phyloP scores from a whole-genome alignment of 1,140 invertebrate species.

The Papilio dardanus region DNA sequence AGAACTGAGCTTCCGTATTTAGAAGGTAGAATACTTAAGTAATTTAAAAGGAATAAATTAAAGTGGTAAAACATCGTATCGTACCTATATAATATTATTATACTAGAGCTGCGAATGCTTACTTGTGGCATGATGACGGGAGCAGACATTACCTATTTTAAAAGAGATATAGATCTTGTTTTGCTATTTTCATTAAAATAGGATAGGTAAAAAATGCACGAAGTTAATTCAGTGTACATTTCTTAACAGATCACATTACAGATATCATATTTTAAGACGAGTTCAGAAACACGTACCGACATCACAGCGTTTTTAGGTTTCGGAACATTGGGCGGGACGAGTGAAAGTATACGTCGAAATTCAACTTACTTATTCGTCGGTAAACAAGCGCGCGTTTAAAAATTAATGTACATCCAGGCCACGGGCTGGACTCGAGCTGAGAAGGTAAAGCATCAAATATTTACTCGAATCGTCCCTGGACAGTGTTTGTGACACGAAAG shows the following conservation, averaged over 20 bases:
- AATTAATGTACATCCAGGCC: constrained; percentile 55
- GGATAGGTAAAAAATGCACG: neutral
- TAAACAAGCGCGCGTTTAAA: constrained; percentile 39
- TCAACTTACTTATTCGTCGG: constrained; percentile 29
- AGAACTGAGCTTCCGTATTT: neutral
- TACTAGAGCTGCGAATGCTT: neutral
- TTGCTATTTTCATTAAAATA: neutral
- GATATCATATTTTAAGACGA: constrained; percentile 14
- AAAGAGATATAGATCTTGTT: neutral
- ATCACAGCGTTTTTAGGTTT: constrained; percentile 10
- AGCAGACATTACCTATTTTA: neutral
- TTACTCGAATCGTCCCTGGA: constrained; percentile 55
- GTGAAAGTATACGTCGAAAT: constrained; percentile 32
- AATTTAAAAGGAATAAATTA: neutral
- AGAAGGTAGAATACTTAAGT: neutral
- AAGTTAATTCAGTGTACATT: neutral
- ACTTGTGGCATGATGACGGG: neutral
- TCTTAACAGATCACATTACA: constrained; percentile 15
- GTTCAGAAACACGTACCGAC: constrained; percentile 15
- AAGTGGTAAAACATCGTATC: neutral
- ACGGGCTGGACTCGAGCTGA: constrained; percentile 44
- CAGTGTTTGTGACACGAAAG: constrained; percentile 51
- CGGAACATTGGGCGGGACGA: constrained; percentile 23
- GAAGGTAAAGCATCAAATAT: constrained; percentile 55
- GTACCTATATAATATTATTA: neutral